Evolutionary conservation across 1,140 invertebrate species (phyloP).

Genomic region (Mamestra configurata): DNA sequence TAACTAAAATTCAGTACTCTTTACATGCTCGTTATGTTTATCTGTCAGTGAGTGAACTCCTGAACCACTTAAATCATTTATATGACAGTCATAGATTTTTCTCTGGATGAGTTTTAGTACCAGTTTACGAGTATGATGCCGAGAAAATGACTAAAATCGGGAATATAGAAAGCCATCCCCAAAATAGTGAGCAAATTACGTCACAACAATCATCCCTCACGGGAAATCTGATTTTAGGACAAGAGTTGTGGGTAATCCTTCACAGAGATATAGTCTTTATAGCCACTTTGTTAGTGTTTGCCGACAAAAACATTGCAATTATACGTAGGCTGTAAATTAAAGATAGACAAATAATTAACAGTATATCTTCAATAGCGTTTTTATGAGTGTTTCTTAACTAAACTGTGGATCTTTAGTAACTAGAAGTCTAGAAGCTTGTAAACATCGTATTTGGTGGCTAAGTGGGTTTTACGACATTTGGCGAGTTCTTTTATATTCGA

Average conservation of each 20-base stretch:
- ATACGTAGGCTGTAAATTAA: not conserved
- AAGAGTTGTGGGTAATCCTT: not conserved
- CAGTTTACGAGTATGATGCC: not conserved
- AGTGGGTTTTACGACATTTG: too few species aligned
- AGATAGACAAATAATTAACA: not conserved
- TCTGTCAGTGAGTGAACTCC: too few species aligned
- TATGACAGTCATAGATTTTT: too few species aligned
- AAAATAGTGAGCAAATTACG: not conserved
- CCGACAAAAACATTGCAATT: constrained; percentile 13
- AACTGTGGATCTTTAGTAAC: not conserved
- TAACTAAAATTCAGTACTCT: too few species aligned
- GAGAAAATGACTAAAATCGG: too few species aligned
- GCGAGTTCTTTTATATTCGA: too few species aligned
- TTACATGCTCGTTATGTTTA: too few species aligned
- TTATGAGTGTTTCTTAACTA: not conserved
- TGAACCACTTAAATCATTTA: too few species aligned
- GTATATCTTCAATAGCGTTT: not conserved
- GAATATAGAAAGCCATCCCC: not conserved
- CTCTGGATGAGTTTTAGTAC: too few species aligned
- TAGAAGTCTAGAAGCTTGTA: not conserved
- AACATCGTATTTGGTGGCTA: too few species aligned
- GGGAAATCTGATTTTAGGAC: constrained; percentile 6
- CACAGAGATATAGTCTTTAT: constrained; percentile 10
- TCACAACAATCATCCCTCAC: constrained; percentile 9
- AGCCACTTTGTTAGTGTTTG: constrained; percentile 9